Evolutionary conservation across 2,888 invertebrate species (phyloP), one percentile per base, ranked within the genome.

Genomic region (Leptopterna dolabrata): DNA sequence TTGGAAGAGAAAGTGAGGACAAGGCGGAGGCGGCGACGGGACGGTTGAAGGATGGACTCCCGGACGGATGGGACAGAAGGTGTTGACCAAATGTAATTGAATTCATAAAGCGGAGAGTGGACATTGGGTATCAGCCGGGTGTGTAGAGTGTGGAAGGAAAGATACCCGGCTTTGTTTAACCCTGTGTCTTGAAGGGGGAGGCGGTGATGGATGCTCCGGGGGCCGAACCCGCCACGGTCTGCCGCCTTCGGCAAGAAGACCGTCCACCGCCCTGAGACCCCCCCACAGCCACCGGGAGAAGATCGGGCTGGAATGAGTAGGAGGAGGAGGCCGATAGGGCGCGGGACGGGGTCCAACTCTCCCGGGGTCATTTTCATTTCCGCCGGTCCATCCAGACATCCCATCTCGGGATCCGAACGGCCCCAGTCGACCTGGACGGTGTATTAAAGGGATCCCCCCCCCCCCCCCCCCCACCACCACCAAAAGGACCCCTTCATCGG

Each of bases 111-210:
- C 78, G 55, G 83, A 83, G 51, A 78, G 81, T 30, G 81, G 81
- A 82, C 43, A 82, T 55, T 36, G 83, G 36, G 41, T 73, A 73
- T 73, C 73, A 70, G 83, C 36, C 70, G 63, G 83, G 83, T 83
- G 86, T 86, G 86, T 86, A 55, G 76, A 76, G 86, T 85, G 84
- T 85, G 86, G 86, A 86, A 86, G 86, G 86, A 86, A 86, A 86
- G 86, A 86, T 86, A 86, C 86, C 71, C 47, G 76, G 76, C 86
- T 86, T 86, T 86, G 86, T 86, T 86, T 86, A 86, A 86, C 76
- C 86, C 86, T 76, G 86, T 76, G 86, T 76, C 76, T 76, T 86
- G 86, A 51, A 43, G 76, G 86, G 24, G 78, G 84, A 43, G 85
- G 86, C 47, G 78, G 86, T 86, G 86, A 86, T 86, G 86, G 86